These are phyloP conservation scores for Pituophis catenifer DNA, from an alignment of 2,113 vertebrate species.

Conservation along the genomic window DNA sequence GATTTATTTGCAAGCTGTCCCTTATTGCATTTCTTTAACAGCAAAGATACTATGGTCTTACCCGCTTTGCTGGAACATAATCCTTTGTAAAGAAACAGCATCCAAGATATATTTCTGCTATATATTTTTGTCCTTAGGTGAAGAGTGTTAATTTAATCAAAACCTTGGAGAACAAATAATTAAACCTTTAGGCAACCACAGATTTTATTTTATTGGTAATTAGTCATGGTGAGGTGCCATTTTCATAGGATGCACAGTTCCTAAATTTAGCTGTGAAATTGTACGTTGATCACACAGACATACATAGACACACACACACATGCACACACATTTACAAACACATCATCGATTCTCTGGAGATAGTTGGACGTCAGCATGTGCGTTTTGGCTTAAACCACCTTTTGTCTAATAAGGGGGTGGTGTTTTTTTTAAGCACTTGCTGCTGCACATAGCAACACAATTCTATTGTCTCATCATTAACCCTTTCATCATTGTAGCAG, in stretches of 20 bases:
- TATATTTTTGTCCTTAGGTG: conserved; percentile 50
- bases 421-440: conserved; percentile 38
- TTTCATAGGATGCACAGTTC: conserved; percentile 69
- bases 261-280: conserved; percentile 80
- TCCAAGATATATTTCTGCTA: conserved; percentile 23
- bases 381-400: conserved; percentile 68
- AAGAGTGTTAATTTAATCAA: conserved; percentile 72
- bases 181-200: conserved; percentile 68
- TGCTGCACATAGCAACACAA: conserved; percentile 71
- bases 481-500: conserved; percentile 53
- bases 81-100: conserved; percentile 46
- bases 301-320: conserved; percentile 67
- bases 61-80: conserved; percentile 49
- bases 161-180: conserved; percentile 73
- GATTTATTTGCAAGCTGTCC: conserved; percentile 57
- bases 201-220: conserved; percentile 71
- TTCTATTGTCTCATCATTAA: conserved; percentile 67
- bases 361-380: conserved; percentile 63
- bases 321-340: conserved; percentile 65
- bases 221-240: conserved; percentile 73
- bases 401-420: conserved; percentile 69
- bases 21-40: conserved; percentile 53
- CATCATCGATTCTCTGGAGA: conserved; percentile 72
- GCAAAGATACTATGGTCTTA: conserved; percentile 53
- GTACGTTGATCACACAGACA: conserved; percentile 74